These are phyloP conservation scores for Aphelinus atriplicis DNA, from an alignment of 1,140 invertebrate genomes.

Conservation along the genomic window DNA sequence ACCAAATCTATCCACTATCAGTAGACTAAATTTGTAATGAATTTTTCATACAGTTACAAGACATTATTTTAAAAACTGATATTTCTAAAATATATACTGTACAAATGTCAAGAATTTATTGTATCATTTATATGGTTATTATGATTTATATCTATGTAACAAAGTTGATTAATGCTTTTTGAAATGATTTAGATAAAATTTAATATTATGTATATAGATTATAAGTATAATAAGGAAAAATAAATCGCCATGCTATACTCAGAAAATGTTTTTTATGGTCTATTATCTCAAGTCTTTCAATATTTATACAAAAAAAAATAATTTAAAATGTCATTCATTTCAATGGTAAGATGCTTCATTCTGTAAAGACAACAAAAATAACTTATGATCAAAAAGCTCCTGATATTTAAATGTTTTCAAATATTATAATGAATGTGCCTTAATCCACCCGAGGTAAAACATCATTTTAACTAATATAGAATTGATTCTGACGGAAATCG, in stretches of 20 bases:
- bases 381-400: no score
- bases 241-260: conserved; percentile 20
- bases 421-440: no score
- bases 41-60: conserved; percentile 5
- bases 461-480: no score
- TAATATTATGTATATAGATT: conserved; percentile 30
- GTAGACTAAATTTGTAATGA: conserved; percentile 3
- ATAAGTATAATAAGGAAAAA: conserved; percentile 28
- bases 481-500: no score
- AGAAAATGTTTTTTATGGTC: conserved; percentile 6
- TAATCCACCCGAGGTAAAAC: no score
- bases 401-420: no score
- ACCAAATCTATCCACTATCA: conserved; percentile 3
- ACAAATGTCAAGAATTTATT: conserved; percentile 29
- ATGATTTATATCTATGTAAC: conserved; percentile 20
- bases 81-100: conserved; percentile 18
- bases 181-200: conserved; percentile 21
- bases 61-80: conserved; percentile 5
- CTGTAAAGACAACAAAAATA: no score
- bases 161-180: conserved; percentile 26
- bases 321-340: no score
- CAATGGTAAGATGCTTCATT: no score
- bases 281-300: neutral
- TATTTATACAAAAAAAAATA: no score
- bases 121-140: conserved; percentile 21